Evolutionary conservation across 2,113 vertebrate genomes (phyloP), one percentile per base, ranked within the genome.

Genomic region (Turdus rufiventris): DNA sequence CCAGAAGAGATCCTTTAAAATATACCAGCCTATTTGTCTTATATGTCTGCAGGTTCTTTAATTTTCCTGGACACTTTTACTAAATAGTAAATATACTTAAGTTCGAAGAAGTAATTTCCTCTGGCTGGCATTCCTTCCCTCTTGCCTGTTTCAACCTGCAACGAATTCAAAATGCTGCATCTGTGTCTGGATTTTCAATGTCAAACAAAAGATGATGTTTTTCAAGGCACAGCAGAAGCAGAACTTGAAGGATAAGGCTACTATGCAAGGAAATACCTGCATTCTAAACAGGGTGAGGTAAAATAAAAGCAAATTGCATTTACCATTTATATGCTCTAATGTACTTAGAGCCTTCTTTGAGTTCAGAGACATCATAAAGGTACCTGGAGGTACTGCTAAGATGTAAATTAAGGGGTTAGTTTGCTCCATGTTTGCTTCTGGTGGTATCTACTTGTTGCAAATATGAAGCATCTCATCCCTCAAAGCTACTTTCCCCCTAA

Each of bases 31-130:
- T 70, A 88, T 95, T 91, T 94, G 31, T 94, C 91, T 74, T 88
- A 50, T 14, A 24, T 48, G 82, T 88, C 72, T 88, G 95, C 56
- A 93, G 67, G 70, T 94, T 88, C 81, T 94, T 89, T 91, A 85
- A 91, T 93, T 95, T 95, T 96, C 75, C 75, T 57, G 78, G 78
- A 73, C 51, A 34, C 40, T 91, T 96, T 36, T 88, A 76, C 75
- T 88, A 91, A 95, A 81, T 94, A 89, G 91, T 89, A 95, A 97
- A 96, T 96, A 95, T 21, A 88, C 81, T 96, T 85, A 82, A 89
- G 60, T 88, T 96, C 85, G 90, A 91, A 85, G 42, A 85, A 94
- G 75, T 85, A 24, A 96, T 94, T 94, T 94, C 82, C 88, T 87
- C 48, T 80, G 75, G 51, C 75, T 93, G 67, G 20, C 80, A 85